Base-by-base conservation (phyloP, 2,888 invertebrate species). In the Cyaniris semiargus region DNA sequence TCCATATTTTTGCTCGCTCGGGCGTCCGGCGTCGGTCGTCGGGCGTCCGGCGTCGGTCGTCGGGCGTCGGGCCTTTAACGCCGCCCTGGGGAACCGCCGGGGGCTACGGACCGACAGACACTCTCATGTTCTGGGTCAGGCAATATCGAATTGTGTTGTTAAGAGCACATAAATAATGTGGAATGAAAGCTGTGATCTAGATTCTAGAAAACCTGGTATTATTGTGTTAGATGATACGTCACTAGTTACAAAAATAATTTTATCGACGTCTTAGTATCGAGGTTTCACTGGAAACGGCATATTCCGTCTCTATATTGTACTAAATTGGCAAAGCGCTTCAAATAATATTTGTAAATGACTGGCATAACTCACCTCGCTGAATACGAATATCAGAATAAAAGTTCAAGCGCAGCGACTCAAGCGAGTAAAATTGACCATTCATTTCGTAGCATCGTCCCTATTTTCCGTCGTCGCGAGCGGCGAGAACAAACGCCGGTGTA, bases 401-500 rank as follows among this genome's bases (percentile, higher is more conserved):
- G 15, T 66, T 15, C 6, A 66, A 66, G 15, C 66, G 13, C 66
- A 15, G 27, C 15, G 10, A 60, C 13, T 60, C 31, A 66, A 15
- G 27, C 15, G 10, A 60, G 23, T 60, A 66, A 66, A 27, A 66
- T 27, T 66, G 27, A 66, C 66, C 66, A 5, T 66, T 66, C 66
- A 27, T 13, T 27, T 15, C 27, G 7, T 1, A 66, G 15, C 27
- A 31, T 58, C 58, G 27, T 27, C 13, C 23, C 10, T 23, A 66
- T 66, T 66, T 66, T 31, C 66, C 66, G 15, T 27, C 15, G 66
- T 27, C 66, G 27, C 58, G 66, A 66, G 6, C 13, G 13, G 60
- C 27, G 27, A 66, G 66, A 66, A 66, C 31, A 66, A 66, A 66
- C 66, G 66, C 15, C 66, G 60, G 60, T 58, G 60, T 66, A 31